Evolutionary conservation across 1,140 invertebrate species (phyloP), one percentile per base, ranked within the genome.

Genomic region (Papilio helenus): DNA sequence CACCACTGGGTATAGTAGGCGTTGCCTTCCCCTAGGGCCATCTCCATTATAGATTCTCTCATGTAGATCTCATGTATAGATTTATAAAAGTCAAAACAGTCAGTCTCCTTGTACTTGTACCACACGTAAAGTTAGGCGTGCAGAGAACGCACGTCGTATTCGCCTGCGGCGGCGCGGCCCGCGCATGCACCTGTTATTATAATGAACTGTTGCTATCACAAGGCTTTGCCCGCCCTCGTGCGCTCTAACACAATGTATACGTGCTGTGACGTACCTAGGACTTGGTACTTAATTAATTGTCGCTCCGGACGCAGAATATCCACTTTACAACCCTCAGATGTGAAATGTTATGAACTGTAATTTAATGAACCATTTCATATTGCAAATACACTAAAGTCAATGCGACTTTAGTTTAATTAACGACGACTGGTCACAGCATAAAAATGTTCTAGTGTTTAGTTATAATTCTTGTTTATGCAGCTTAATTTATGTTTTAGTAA

Each of bases 121-220:
- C 72, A 42, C 49, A 73, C 76, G 18, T 81, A 80, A 85, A 85
- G 80, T 83, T 81, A 81, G 81, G 80, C 81, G 80, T 80, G 83
- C 79, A 78, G 83, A 81, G 80, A 79, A 85, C 85, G 87, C 89
- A 87, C 87, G 88, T 86, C 80, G 81, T 83, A 86, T 76, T 72
- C 61, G 89, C 90, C 89, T 79, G 77, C 72, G 83, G 89, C 85
- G 85, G 81, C 83, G 87, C 87, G 80, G 84, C 83, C 85, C 79
- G 79, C 80, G 82, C 83, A 82, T 84, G 86, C 90, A 92, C 90
- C 89, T 92, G 90, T 87, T 90, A 91, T 92, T 90, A 90, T 90
- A 90, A 92, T 89, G 84, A 88, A 89, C 86, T 87, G 86, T 87
- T 91, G 89, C 88, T 87, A 89, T 88, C 81, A 86, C 83, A 81